phyloP scores from a whole-genome alignment of 1,140 invertebrate genomes.

The Drosophila ficusphila region DNA sequence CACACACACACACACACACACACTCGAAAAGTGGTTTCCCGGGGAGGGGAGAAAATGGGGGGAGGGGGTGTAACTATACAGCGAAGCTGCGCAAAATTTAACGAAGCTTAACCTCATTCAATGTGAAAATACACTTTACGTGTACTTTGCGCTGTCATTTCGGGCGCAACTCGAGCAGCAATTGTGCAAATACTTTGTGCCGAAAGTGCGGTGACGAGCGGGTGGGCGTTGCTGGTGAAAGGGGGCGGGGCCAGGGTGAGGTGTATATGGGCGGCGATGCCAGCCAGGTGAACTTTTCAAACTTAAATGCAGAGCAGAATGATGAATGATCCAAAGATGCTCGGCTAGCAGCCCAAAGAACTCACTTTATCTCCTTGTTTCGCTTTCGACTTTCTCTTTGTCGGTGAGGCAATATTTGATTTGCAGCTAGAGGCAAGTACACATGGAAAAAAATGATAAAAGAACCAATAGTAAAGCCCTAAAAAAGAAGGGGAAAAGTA shows the following conservation, averaged over 20 bases:
- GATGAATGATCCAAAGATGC: constrained; percentile 65
- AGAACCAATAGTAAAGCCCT: too few species aligned
- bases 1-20: constrained; percentile 12
- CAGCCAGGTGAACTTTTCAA: constrained; percentile 59
- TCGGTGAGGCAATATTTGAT: constrained; percentile 54
- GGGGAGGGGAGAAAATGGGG: not conserved
- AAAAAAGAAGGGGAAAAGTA: too few species aligned
- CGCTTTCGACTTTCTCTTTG: constrained; percentile 1
- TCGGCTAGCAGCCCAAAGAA: constrained; percentile 21
- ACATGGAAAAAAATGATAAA: not conserved
- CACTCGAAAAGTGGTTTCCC: not conserved
- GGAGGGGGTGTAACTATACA: constrained; percentile 21
- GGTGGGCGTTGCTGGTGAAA: not conserved
- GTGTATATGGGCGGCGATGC: constrained; percentile 7
- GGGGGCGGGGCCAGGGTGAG: not conserved
- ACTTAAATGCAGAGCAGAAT: constrained; percentile 66
- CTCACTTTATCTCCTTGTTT: constrained; percentile 31
- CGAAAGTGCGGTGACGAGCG: constrained; percentile 12
- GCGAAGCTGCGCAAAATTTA: constrained; percentile 70
- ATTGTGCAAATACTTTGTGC: constrained; percentile 80
- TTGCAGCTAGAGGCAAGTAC: constrained; percentile 9
- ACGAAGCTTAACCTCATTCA: constrained; percentile 82
- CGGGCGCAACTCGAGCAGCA: constrained; percentile 76
- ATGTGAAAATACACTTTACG: constrained; percentile 79
- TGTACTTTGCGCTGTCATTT: constrained; percentile 82